Conservation (phyloP, 2,797 vertebrate species). For the Urophycis tenuis region DNA sequence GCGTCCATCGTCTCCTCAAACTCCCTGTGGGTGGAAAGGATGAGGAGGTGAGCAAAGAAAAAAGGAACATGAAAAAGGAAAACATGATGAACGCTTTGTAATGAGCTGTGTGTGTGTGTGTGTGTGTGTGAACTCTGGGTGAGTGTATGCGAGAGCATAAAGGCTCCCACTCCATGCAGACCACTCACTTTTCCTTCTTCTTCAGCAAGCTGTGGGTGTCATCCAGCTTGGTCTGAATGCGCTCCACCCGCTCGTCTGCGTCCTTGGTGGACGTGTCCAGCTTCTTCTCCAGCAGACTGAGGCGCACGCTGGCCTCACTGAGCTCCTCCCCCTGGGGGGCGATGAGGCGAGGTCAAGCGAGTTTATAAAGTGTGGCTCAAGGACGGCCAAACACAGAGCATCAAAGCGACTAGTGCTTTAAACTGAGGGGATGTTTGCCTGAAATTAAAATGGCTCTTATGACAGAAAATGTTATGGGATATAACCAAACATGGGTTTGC, state of each 20-base stretch:
- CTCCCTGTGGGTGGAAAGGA: conserved; percentile 68
- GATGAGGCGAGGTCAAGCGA: too few species aligned
- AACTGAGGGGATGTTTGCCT: too few species aligned
- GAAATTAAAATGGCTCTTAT: too few species aligned
- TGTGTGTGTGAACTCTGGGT: too few species aligned
- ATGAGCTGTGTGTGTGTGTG: too few species aligned
- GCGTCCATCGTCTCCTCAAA: conserved; percentile 99
- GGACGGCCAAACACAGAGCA: too few species aligned
- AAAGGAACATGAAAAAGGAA: too few species aligned
- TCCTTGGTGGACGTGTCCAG: conserved; percentile 92
- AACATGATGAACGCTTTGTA: too few species aligned
- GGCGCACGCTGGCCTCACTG: conserved; percentile 87
- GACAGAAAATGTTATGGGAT: too few species aligned
- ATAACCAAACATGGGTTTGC: too few species aligned
- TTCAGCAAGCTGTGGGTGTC: conserved; percentile 83
- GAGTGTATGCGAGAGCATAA: neutral
- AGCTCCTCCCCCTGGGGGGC: conserved; percentile 92
- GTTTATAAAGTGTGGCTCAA: too few species aligned
- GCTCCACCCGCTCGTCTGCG: conserved; percentile 90
- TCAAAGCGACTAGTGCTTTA: too few species aligned
- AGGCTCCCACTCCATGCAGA: neutral
- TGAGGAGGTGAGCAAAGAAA: neutral
- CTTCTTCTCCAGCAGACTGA: conserved; percentile 96
- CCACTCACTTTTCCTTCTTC: conserved; percentile 91
- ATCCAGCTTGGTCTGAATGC: conserved; percentile 88